Conservation (phyloP, 2,888 invertebrate genomes). For the Tinea semifulvella region DNA sequence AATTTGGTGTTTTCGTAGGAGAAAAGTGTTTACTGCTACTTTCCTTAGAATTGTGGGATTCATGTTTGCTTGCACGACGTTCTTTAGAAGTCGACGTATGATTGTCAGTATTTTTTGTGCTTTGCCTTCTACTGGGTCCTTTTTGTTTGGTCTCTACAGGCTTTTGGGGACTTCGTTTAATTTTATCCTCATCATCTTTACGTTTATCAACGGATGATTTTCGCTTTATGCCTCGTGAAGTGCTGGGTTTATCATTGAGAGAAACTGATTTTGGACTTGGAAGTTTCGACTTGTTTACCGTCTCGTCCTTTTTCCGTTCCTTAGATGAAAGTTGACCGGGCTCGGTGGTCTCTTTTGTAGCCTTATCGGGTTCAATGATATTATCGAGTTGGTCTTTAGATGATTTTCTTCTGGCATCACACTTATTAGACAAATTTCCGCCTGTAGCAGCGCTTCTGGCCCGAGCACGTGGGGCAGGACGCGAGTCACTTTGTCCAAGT, state of each 20-base stretch:
- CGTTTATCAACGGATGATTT: constrained; percentile 43
- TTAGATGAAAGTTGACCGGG: constrained; percentile 67
- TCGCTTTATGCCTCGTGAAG: neutral
- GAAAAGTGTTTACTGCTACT: constrained; percentile 23
- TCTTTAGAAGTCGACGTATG: constrained; percentile 22
- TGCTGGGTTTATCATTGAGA: neutral
- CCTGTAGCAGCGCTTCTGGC: constrained; percentile 72
- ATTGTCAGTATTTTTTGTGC: neutral
- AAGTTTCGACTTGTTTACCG: constrained; percentile 46
- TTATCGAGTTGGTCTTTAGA: constrained; percentile 43
- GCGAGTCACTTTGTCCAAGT: constrained; percentile 51
- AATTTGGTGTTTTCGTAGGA: constrained; percentile 29
- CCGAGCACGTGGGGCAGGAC: constrained; percentile 70
- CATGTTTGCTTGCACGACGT: constrained; percentile 26
- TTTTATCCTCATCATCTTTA: constrained; percentile 35
- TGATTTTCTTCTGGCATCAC: constrained; percentile 62
- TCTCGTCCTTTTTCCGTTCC: constrained; percentile 71
- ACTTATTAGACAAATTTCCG: constrained; percentile 72
- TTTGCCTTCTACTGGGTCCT: constrained; percentile 21
- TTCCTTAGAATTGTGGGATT: constrained; percentile 21
- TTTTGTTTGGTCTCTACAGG: constrained; percentile 20
- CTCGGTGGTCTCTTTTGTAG: constrained; percentile 68
- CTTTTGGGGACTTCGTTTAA: constrained; percentile 65
- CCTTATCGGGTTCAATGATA: constrained; percentile 49
- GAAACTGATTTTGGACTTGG: neutral